phyloP scores from a whole-genome alignment of 2,888 invertebrate genomes.

The Patella ulyssiponensis region DNA sequence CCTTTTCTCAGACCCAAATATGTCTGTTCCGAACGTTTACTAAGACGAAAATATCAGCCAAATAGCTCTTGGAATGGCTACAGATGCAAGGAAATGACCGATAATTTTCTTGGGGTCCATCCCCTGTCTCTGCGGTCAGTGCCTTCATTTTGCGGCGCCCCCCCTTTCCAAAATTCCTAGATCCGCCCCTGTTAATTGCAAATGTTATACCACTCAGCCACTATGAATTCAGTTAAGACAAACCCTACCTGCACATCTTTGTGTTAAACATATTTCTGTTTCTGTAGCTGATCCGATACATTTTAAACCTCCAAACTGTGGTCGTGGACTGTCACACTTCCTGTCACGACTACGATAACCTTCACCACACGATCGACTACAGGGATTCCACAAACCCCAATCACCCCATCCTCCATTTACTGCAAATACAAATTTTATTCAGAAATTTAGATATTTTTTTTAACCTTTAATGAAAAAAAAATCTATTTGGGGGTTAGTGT shows the following conservation, averaged over 20 bases:
- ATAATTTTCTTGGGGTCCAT: too few relatives aligned
- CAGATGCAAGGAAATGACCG: too few relatives aligned
- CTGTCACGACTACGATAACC: constrained; percentile 62
- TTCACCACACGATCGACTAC: constrained; percentile 67
- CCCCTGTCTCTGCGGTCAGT: too few relatives aligned
- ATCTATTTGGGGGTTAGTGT: not conserved
- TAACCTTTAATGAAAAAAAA: not conserved
- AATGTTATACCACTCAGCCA: too few relatives aligned
- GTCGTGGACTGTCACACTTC: constrained; percentile 66
- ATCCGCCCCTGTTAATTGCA: too few relatives aligned
- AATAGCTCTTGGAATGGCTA: too few relatives aligned
- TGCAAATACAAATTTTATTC: constrained; percentile 31
- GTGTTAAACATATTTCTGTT: constrained; percentile 53
- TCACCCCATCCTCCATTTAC: constrained; percentile 69
- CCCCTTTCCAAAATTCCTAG: too few relatives aligned
- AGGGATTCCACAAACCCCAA: constrained; percentile 68
- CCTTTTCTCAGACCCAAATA: too few relatives aligned
- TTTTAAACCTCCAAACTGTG: constrained; percentile 62
- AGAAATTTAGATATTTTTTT: not conserved
- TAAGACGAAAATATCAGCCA: too few relatives aligned
- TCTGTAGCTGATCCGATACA: constrained; percentile 63
- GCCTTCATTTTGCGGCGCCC: too few relatives aligned
- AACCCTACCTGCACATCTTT: constrained; percentile 64
- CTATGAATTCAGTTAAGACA: too few relatives aligned
- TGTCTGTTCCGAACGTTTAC: too few relatives aligned